phyloP scores from a whole-genome alignment of 1,140 invertebrate genomes.

The Drosophila simulans region DNA sequence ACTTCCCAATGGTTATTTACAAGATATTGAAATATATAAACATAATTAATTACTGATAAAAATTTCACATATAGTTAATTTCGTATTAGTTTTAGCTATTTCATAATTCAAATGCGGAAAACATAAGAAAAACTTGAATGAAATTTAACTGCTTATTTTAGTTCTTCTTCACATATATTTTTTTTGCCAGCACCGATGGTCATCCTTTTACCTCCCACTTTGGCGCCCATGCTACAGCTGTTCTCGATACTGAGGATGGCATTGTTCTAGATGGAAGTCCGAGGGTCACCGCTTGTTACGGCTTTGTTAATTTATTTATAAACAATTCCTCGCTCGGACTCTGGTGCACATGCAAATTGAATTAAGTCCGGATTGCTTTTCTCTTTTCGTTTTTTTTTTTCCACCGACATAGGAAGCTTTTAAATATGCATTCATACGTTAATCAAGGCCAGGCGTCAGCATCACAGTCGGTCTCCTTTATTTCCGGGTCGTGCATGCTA shows the following conservation, averaged over 20 bases:
- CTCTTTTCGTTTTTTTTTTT: neutral
- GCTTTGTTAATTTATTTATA: constrained; percentile 76
- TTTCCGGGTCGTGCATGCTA: constrained; percentile 32
- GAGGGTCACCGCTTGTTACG: constrained; percentile 40
- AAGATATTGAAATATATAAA: too few species aligned
- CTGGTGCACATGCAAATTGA: constrained; percentile 65
- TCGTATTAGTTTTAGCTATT: too few species aligned
- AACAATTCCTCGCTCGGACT: constrained; percentile 41
- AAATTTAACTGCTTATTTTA: neutral
- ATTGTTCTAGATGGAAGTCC: constrained; percentile 62
- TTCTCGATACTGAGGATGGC: constrained; percentile 4
- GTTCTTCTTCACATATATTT: too few species aligned
- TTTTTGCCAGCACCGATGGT: neutral
- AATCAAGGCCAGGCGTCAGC: constrained; percentile 46
- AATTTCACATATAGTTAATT: too few species aligned
- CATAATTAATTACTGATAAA: too few species aligned
- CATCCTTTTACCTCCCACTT: constrained; percentile 1
- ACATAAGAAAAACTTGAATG: too few species aligned
- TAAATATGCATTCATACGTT: constrained; percentile 52
- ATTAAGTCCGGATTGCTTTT: constrained; percentile 51
- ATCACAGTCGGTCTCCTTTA: constrained; percentile 21
- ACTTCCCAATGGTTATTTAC: too few species aligned
- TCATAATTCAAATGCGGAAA: too few species aligned
- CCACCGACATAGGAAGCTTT: constrained; percentile 33
- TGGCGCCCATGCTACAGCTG: neutral